These are phyloP conservation scores for human DNA, from an alignment of 2,113 vertebrate species.

Conservation along the genomic window GRCh38 chr1:223409001-223409500, in stretches of 20 bases:
- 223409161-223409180: not conserved
- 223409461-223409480: slow-evolving; percentile 6
- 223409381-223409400: not conserved
- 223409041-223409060: no score
- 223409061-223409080: no score
- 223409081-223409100: no score
- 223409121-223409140: not conserved
- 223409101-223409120: not conserved
- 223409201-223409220: not conserved
- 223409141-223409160: not conserved
- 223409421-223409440: not conserved
- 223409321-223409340: not conserved
- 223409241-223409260: not conserved
- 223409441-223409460: not conserved
- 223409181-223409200: not conserved
- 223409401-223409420: not conserved
- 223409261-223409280: not conserved
- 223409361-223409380: not conserved
- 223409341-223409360: not conserved
- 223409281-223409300: not conserved
- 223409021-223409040: no score
- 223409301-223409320: no score
- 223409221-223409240: not conserved
- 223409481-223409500: not conserved
- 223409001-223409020: no score